These are phyloP conservation scores for Spilosoma lubricipeda DNA, from an alignment of 2,888 invertebrate genomes.

Conservation along the genomic window DNA sequence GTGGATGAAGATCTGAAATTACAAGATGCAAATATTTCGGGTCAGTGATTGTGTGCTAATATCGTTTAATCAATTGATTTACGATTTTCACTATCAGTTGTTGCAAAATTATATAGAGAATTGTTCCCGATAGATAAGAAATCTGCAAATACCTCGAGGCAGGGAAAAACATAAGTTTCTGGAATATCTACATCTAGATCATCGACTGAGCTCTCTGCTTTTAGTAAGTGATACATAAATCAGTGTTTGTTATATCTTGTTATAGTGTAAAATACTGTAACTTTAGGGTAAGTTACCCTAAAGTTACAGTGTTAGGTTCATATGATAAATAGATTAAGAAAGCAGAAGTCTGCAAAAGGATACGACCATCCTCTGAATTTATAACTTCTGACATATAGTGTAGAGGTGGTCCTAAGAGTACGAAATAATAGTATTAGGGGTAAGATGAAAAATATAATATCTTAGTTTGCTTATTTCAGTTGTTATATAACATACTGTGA, in stretches of 20 bases:
- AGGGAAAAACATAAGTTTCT: neutral
- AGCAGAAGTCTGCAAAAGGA: neutral
- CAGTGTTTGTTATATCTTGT: too few species aligned
- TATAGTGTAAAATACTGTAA: too few species aligned
- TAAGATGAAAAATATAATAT: neutral
- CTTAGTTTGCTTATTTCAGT: neutral
- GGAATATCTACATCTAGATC: neutral
- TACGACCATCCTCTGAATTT: neutral
- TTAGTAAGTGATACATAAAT: neutral
- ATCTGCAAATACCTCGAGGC: neutral
- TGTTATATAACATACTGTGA: neutral
- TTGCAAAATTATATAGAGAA: neutral
- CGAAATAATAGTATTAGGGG: neutral
- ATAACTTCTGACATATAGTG: neutral
- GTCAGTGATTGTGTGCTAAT: neutral
- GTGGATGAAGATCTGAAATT: constrained; percentile 90
- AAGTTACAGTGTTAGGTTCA: neutral
- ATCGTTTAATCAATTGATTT: neutral
- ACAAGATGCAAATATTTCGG: neutral
- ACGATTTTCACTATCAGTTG: neutral
- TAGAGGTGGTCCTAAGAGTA: too few species aligned
- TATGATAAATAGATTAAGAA: neutral
- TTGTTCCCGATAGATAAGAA: neutral
- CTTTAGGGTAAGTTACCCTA: too few species aligned
- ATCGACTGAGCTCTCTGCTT: neutral